Base-by-base conservation (phyloP, 2,797 vertebrate species). In the Pteronotus mesoamericanus region DNA sequence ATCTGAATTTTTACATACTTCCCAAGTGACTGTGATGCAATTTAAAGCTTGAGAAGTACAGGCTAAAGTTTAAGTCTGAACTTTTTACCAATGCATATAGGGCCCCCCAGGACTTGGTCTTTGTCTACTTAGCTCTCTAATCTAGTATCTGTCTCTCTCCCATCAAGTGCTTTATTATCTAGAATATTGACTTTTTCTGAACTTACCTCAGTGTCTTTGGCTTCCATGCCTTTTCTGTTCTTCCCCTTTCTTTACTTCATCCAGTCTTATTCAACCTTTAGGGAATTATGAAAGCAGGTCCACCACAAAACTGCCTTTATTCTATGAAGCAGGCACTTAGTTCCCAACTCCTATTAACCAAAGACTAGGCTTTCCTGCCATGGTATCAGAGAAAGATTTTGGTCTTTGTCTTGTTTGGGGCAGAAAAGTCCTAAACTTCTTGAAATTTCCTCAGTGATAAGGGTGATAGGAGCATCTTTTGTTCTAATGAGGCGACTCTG, bases 341-440 rank as follows among this genome's bases (percentile, higher is more conserved):
- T 59, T 88, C 75, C 26, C 44, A 84, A 69, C 21, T 91, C 19
- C 9, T 88, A 24, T 61, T 59, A 94, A 68, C 42, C 32, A 69
- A 78, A 95, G 48, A 86, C 21, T 64, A 24, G n/a, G n/a, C 61
- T 86, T 94, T 69, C 26, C 74, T 61, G 19, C 51, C 18, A n/a
- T 80, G 6, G 68, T 59, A 85, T 82, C 74, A 75, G 24, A 85
- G 94, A 92, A 86, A 87, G 53, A 91, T 44, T 61, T 82, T 93
- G 53, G 55, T 72, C 53, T 94, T 92, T 21, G 5, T 59, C 19
- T 29, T 57, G 44, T 75, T 95, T 68, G 53, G 83, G 75, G 22
- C 53, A 77, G 21, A 90, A 34, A 95, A n/a, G n/a, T 86, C 69
- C 53, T 71, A 77, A 86, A 86, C 69, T 44, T 29, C 24, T 86